Evolutionary conservation across 2,797 vertebrate species (phyloP), one percentile per base, ranked within the genome.

Genomic region (Geotrypetes seraphini): DNA sequence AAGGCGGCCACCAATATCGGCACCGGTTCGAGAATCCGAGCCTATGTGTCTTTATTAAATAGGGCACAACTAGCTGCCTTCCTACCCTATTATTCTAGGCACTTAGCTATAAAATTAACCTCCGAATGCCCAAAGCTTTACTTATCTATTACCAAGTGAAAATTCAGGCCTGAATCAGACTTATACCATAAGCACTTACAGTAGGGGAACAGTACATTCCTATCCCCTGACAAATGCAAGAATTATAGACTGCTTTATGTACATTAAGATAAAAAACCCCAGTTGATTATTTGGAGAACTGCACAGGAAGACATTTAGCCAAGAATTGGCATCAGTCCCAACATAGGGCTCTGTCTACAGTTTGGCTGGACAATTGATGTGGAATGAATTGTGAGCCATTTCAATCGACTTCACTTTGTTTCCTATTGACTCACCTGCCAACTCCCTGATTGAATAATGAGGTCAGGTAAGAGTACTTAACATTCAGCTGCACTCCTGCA

Each of bases 351-450:
- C 53, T 36, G 62, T 58, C 50, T 28, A 52, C 48, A 51, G 39
- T 57, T 60, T 71, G 60, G 48, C 49, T 44, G 66, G 60, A 50
- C 60, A 73, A 36, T 45, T 60, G 65, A 78, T 63, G 61, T 52
- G 53, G 78, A 69, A 66, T 59, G 62, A 75, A 73, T 53, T 70
- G 35, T 58, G 67, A 70, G 78, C 67, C 63, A 57, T 77, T 70
- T 66, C 25, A 57, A 57, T 35, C 7, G 17, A 53, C 40, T 52
- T 38, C 65, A 60, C 43, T 39, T 59, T 4, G 1, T 61, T 60
- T 72, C 53, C 52, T 28, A 62, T 53, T 42, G 65, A 73, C 41
- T 59, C 51, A 66, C 13, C 53, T 57, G 64, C 52, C 68, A 69
- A 60, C 60, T 39, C 20, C 33, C 52, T 63, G 63, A 75, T n/a